Evolutionary conservation across 2,888 invertebrate genomes (phyloP), one percentile per base, ranked within the genome.

Genomic region (Geophilus truncorum): DNA sequence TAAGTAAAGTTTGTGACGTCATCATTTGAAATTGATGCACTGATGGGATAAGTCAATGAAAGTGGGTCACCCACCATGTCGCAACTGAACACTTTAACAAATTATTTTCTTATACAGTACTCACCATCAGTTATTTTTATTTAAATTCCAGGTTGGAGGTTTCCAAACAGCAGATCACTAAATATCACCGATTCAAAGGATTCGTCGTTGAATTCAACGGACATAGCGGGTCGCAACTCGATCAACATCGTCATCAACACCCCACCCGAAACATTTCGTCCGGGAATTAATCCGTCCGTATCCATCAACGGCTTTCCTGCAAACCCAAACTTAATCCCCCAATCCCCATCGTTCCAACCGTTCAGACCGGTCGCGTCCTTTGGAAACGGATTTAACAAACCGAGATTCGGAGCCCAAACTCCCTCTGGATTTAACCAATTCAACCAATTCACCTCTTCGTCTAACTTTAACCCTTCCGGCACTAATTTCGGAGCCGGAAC

Each of bases 201-300:
- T 25, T 5, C 32, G 5, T 40, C 79, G 25, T 5, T 32, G n/a
- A 79, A 79, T 28, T 18, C 79, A 2, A 30, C 79, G 6, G 57
- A 79, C 18, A 23, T 79, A 23, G 9, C 40, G 5, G 80, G 80
- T 28, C 70, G 75, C 15, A 32, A 80, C 70, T 30, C 78, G 18
- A 79, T 79, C 15, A 79, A 79, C 79, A 80, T 80, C 34, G 34
- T 70, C 75, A 80, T 80, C 62, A 62, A 32, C 30, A 75, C 75
- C 0, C 70, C 80, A 1, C 28, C 28, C 1, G 57, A 45, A 40
- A 25, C 51, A 9, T 57, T 79, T 51, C 25, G 15, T 12, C 79
- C 79, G 4, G 70, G 70, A n/a, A 10, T 15, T 15, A 28, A 45
- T n/a, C 57, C 79, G 1, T 15, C 30, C 0, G 57, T 79, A 4